Evolutionary conservation across 2,888 invertebrate species (phyloP).

Genomic region (Rhagophthalmus giganteus): DNA sequence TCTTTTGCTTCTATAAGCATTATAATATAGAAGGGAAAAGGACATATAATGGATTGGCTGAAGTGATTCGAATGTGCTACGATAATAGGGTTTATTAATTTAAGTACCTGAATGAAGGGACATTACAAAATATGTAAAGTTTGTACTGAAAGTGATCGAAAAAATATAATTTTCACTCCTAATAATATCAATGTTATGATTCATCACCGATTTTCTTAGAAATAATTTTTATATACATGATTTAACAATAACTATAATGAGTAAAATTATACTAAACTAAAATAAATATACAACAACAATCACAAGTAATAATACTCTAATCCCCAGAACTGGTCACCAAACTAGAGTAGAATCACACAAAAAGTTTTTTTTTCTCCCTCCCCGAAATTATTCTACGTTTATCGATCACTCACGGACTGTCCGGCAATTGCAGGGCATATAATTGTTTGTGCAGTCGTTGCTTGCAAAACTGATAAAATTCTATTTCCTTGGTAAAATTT

Average conservation of each 20-base stretch:
- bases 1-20: conserved; percentile 12
- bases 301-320: conserved; percentile 17
- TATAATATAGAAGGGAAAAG: conserved; percentile 17
- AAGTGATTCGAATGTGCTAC: conserved; percentile 18
- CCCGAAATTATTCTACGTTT: no score
- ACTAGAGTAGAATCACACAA: conserved; percentile 3
- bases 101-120: conserved; percentile 23
- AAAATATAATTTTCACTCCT: conserved; percentile 20
- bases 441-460: conserved; percentile 82
- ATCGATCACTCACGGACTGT: conserved; percentile 1
- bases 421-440: conserved; percentile 65
- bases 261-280: no score
- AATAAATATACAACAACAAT: conserved; percentile 25
- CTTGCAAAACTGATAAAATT: conserved; percentile 88
- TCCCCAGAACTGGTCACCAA: conserved; percentile 2
- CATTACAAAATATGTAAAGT: conserved; percentile 15
- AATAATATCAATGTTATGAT: no score
- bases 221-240: no score
- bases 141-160: conserved; percentile 26
- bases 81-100: conserved; percentile 22
- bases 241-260: no score
- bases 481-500: conserved; percentile 87
- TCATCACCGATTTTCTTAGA: no score
- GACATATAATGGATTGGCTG: conserved; percentile 15
- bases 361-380: no score